Base-by-base conservation (phyloP, 2,888 invertebrate species). In the Drosophila peninsularis region DNA sequence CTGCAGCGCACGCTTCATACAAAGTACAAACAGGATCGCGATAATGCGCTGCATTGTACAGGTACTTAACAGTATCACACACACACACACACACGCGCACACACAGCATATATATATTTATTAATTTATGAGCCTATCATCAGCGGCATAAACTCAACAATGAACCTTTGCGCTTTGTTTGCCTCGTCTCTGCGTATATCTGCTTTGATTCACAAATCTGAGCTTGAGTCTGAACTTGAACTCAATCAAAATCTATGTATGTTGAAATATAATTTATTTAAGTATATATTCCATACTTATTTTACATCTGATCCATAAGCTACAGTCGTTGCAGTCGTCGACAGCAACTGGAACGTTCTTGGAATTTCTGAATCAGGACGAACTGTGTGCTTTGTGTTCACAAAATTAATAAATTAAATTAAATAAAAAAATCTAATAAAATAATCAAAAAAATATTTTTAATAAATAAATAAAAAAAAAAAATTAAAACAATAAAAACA, bases 1-100 rank as follows among this genome's bases (percentile, higher is more conserved):
- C 21, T 34, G 34, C 50, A 56, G 30, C 36, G 49, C 62, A n/a
- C 24, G 60, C 60, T 62, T 32, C 39, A 34, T 32, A 39, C 47
- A 62, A 37, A 60, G 36, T 39, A 47, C 45, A 53, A 57, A 55
- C 44, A 68, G 56, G 45, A 62, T 56, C 21, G 37, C 54, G 66
- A 68, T 75, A 60, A 75, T 75, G 62, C 62, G 53, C 45, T 56
- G 61, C 75, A 70, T 70, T 70, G 71, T 75, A 53, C 71, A 74
- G 76, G 65, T 74, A 75, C 71, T 74, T 75, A 55, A 45, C 47
- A 49, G 52, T 65, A 61, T 55, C 42, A 45, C 30, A 32, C 7
- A 21, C 21, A 55, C 5, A 37, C 24, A 27, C 5, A 60, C n/a
- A 44, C 42, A 24, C 13, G 21, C 21, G 6, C n/a, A 55, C 4